Evolutionary conservation across 2,888 invertebrate genomes (phyloP).

Genomic region (Pilophorus perplexus): DNA sequence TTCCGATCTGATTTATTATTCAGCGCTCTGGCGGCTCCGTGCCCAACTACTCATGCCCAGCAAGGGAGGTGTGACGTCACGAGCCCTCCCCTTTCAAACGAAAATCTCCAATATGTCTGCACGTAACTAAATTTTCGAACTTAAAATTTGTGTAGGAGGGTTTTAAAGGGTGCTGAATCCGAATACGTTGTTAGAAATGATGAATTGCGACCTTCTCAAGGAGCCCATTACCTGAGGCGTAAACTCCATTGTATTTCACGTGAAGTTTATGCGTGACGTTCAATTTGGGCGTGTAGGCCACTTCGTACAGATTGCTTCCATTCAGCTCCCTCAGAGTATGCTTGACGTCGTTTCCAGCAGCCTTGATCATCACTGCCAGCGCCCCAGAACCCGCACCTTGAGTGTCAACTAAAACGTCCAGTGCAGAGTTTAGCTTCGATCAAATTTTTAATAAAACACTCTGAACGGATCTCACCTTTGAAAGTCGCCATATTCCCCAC

Average conservation of each 20-base stretch:
- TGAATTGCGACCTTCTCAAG: no score
- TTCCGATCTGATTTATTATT: no score
- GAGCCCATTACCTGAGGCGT: conserved; percentile 61
- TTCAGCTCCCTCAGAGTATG: conserved; percentile 73
- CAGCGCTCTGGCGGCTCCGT: no score
- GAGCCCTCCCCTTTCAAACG: no score
- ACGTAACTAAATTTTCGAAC: no score
- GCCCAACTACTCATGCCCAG: no score
- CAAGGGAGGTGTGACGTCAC: no score
- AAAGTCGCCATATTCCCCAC: conserved; percentile 80
- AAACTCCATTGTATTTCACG: conserved; percentile 82
- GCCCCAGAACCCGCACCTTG: conserved; percentile 81
- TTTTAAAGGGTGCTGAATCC: no score
- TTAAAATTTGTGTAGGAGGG: no score
- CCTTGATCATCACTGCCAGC: conserved; percentile 73
- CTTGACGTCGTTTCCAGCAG: conserved; percentile 77
- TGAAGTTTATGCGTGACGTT: conserved; percentile 85
- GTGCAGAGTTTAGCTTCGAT: no score
- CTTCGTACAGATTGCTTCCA: conserved; percentile 71
- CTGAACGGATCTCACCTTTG: conserved; percentile 60
- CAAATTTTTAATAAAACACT: not conserved
- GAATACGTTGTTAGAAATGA: no score
- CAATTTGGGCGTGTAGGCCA: conserved; percentile 82
- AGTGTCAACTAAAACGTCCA: conserved; percentile 66
- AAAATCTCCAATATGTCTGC: no score